Evolutionary conservation across 2,113 vertebrate species (phyloP), one percentile per base, ranked within the genome.

Genomic region (Gambusia affinis): DNA sequence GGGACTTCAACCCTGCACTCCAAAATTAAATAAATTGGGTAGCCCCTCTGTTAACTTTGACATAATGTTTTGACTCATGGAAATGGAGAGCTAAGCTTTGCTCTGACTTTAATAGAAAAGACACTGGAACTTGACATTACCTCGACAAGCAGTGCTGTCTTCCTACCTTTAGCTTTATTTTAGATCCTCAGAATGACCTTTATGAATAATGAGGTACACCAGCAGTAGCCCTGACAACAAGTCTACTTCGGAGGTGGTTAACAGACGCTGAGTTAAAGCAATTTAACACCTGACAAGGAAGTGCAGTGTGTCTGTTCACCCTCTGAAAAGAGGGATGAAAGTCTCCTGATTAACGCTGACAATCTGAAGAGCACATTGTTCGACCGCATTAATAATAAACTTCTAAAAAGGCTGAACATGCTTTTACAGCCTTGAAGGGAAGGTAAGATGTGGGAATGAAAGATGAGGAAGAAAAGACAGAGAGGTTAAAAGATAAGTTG

Each of bases 321-420:
- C 33, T 70, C 64, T 72, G 75, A 80, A 78, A 60, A 71, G 71
- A 78, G 70, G 66, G 44, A 77, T 29, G 73, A 75, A 76, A 87
- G 68, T 72, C 72, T 80, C 74, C 81, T 87, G 89, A 90, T 92
- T 91, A 87, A 89, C 73, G 47, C 70, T 84, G 90, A 90, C 86
- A 90, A 81, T 81, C 73, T 83, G 81, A 89, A 77, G 62, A 85
- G 76, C 73, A 88, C 86, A 84, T 54, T 91, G 84, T 87, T 87
- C 72, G 73, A 83, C 75, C 29, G 35, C 82, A 92, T 93, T 77
- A 90, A 92, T 93, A 91, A 92, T 92, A 80, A 89, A 91, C 85
- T 81, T 64, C 64, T 77, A 73, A 83, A 84, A 86, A 64, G 72
- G 39, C 75, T 70, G 62, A 84, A 80, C 78, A 78, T 85, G 78